These are phyloP conservation scores for Paedocypris micromegethes DNA, from an alignment of 2,797 vertebrate genomes.

Conservation along the genomic window DNA sequence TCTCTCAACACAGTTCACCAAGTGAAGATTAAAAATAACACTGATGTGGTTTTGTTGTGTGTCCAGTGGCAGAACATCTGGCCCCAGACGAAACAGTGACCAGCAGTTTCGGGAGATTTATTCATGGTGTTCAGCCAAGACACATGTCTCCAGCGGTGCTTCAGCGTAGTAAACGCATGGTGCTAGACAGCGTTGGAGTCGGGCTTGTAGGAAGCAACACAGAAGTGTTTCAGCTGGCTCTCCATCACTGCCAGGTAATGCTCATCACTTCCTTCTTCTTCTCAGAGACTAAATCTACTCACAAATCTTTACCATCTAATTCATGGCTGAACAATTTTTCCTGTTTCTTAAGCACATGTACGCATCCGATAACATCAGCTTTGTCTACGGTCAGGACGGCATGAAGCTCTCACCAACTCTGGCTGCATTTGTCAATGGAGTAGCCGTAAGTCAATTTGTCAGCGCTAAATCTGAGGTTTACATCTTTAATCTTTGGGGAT, in stretches of 20 bases:
- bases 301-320: slow-evolving; percentile 42
- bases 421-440: slow-evolving; percentile 87
- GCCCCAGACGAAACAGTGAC: slow-evolving; percentile 73
- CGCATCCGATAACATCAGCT: slow-evolving; percentile 72
- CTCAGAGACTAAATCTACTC: background rate
- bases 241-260: slow-evolving; percentile 81
- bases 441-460: slow-evolving; percentile 75
- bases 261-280: background rate
- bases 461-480: background rate
- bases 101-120: slow-evolving; percentile 77
- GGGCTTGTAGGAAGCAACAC: slow-evolving; percentile 82
- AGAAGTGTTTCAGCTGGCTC: slow-evolving; percentile 76
- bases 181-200: slow-evolving; percentile 88
- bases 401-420: slow-evolving; percentile 74
- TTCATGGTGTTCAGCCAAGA: slow-evolving; percentile 63
- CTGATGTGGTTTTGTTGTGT: too few relatives aligned
- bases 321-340: slow-evolving; percentile 65
- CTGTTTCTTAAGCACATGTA: slow-evolving; percentile 67
- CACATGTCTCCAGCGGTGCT: slow-evolving; percentile 72
- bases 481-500: background rate
- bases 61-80: slow-evolving; percentile 58
- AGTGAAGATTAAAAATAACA: background rate
- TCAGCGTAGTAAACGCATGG: slow-evolving; percentile 88
- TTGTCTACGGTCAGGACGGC: slow-evolving; percentile 77
- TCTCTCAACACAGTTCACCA: background rate